A percentile compares a stretch with the other conserved stretches of the same genome.
Evolutionary conservation across 2,888 invertebrate species (phyloP).

Genomic region (Tenthredo scrophulariae): DNA sequence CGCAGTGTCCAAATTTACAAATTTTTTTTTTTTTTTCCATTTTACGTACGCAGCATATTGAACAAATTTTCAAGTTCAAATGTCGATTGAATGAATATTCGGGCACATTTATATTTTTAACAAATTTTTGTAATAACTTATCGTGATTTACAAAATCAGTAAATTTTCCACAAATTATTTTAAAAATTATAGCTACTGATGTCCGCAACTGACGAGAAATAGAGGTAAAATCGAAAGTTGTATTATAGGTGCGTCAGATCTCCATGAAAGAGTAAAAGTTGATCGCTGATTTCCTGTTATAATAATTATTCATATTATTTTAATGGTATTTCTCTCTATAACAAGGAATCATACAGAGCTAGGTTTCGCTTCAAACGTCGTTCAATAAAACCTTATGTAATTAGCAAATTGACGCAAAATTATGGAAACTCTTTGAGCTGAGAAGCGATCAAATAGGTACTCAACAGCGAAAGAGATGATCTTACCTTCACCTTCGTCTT

Average conservation of each 20-base stretch:
- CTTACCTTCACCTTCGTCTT: neutral
- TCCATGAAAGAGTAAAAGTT: conserved; percentile 17
- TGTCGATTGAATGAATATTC: neutral
- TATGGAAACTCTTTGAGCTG: neutral
- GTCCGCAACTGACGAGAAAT: neutral
- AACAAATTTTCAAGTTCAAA: neutral
- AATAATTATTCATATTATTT: neutral
- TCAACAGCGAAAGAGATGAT: neutral
- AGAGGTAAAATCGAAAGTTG: conserved; percentile 19
- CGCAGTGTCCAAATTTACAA: neutral
- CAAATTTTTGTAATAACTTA: neutral
- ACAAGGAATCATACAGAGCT: neutral
- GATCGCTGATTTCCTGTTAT: conserved; percentile 1
- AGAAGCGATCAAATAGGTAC: neutral
- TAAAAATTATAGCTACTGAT: neutral
- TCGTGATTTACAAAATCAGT: neutral
- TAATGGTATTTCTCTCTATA: neutral
- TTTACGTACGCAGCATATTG: neutral
- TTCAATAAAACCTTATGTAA: neutral
- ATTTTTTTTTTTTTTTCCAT: neutral
- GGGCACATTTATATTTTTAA: neutral
- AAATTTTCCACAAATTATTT: neutral
- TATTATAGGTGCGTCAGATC: neutral
- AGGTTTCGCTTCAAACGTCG: neutral
- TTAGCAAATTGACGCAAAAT: too few relatives aligned